Evolutionary conservation across 2,888 invertebrate genomes (phyloP), one percentile per base, ranked within the genome.

Genomic region (Melanargia galathea): DNA sequence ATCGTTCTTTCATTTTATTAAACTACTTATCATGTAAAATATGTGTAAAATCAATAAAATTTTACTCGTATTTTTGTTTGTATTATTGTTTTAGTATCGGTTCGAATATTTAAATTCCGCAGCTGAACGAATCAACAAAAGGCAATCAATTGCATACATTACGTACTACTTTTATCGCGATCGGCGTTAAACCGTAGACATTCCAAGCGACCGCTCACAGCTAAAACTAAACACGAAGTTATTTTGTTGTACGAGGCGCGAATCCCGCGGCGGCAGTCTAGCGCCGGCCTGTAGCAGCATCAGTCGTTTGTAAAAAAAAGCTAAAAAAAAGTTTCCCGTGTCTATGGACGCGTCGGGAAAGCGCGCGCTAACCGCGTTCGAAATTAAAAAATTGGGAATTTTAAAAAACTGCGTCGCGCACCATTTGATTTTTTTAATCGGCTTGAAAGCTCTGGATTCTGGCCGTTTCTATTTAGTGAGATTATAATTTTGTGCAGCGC

Each of bases 341-440:
- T 65, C 63, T 59, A 63, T 59, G 51, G 61, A 38, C 63, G 60
- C 65, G 62, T 38, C 38, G 52, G 51, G 64, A 69, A 67, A 69
- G 64, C 64, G 67, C 67, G 69, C 67, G 65, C 57, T 51, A 24
- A 24, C 5, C 49, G 49, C 63, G 46, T 63, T 55, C 46, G 35
- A 54, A 54, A 49, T 65, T 59, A 11, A 20, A 63, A 59, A 64
- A 60, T 35, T 55, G 22, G 22, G 18, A 52, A 46, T 10, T 20
- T 43, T 43, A 2, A 10, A 46, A 2, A 22, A 45, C 20, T 45
- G 20, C 1, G 3, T 1, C 11, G 45, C 13, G 11, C 7, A 16
- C 8, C 2, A 16, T 18, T 16, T 18, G 6, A 5, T 18, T 33
- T 52, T 51, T 35, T 35, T 35, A 1, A 20, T 20, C 5, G 1